Conservation (phyloP, 2,888 invertebrate species). For the Agrypnus murinus region DNA sequence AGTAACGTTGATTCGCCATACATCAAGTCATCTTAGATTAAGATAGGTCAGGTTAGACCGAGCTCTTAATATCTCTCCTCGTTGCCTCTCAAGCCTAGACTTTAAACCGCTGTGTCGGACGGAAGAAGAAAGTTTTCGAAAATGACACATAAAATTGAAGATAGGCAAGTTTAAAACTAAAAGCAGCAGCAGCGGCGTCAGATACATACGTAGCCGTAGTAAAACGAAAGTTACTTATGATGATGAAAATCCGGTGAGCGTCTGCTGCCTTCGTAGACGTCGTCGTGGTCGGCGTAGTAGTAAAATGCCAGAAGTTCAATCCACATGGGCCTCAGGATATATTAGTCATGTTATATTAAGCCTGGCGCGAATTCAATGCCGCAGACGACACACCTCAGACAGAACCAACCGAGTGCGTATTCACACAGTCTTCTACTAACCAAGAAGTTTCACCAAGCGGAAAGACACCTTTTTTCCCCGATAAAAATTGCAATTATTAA, state of each 20-base stretch:
- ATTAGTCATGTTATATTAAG: constrained; percentile 70
- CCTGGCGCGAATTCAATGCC: constrained; percentile 70
- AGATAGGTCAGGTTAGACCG: constrained; percentile 47
- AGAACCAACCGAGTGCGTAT: neutral
- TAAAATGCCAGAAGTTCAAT: constrained; percentile 63
- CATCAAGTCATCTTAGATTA: constrained; percentile 42
- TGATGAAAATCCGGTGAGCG: constrained; percentile 39
- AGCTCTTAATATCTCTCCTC: constrained; percentile 31
- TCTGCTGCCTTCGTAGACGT: constrained; percentile 47
- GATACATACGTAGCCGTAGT: constrained; percentile 17
- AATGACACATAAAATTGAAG: no score
- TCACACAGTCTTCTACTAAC: constrained; percentile 3
- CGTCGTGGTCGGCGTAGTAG: constrained; percentile 27
- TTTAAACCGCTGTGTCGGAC: neutral
- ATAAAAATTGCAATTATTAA: neutral
- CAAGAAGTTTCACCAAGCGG: constrained; percentile 9
- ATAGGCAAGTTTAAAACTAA: no score
- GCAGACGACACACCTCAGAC: constrained; percentile 52
- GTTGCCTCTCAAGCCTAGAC: constrained; percentile 33
- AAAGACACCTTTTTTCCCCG: neutral
- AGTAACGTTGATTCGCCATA: constrained; percentile 23
- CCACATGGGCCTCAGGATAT: constrained; percentile 69
- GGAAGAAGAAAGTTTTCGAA: no score
- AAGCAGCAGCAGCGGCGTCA: no score
- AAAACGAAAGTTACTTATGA: constrained; percentile 40